Percentiles rank a stretch among this genome's conserved stretches.
Conservation (phyloP, 2,888 invertebrate genomes). For the Dilophus febrilis region DNA sequence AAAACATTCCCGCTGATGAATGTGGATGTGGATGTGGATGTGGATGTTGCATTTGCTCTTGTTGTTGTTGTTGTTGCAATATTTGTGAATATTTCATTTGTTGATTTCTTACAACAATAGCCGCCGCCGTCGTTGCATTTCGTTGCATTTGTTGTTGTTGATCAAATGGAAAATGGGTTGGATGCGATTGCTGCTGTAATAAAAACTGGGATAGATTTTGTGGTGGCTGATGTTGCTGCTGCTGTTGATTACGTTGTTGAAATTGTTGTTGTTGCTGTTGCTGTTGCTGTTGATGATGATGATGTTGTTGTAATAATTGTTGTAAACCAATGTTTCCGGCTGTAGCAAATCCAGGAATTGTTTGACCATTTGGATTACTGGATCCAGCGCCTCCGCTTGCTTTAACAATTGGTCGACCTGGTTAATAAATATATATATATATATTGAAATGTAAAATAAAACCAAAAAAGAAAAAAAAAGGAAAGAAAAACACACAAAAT, state of each 20-base stretch:
- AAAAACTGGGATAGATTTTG: slow-evolving; percentile 10
- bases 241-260: slow-evolving; percentile 6
- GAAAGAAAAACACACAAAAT: no score
- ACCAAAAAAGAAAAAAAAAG: no score
- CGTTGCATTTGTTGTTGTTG: slow-evolving; percentile 7
- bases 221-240: slow-evolving; percentile 10
- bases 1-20: no score
- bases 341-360: not conserved
- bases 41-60: slow-evolving; percentile 3
- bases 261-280: slow-evolving; percentile 8
- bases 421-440: slow-evolving; percentile 7
- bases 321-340: not conserved
- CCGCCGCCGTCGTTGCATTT: no score
- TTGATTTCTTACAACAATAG: no score
- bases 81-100: slow-evolving; percentile 14
- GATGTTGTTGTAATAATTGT: not conserved
- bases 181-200: slow-evolving; percentile 12
- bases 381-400: slow-evolving; percentile 22
- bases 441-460: not conserved
- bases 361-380: not conserved
- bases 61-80: slow-evolving; percentile 8
- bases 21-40: no score
- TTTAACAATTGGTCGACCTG: slow-evolving; percentile 41
- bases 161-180: slow-evolving; percentile 9
- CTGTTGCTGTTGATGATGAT: not conserved